phyloP scores from a whole-genome alignment of 2,888 invertebrate species.

The Scaptomyza caliginosa region DNA sequence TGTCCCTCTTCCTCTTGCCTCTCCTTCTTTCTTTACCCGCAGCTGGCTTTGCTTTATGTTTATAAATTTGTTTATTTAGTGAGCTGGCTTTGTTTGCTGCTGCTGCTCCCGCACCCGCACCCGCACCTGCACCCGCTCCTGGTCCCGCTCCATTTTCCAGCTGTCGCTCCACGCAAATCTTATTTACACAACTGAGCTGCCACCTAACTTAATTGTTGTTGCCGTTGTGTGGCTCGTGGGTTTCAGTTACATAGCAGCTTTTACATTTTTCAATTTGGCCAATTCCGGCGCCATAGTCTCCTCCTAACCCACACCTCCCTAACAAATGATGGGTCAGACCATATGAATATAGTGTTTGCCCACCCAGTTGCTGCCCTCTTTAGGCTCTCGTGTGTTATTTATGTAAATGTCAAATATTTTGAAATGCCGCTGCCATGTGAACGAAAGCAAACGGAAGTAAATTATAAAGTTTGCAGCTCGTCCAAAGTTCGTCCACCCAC shows the following conservation, averaged over 20 bases:
- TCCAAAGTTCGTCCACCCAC: neutral
- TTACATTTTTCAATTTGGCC: conserved; percentile 69
- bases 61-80: conserved; percentile 70
- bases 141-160: conserved; percentile 14
- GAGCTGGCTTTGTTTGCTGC: conserved; percentile 47
- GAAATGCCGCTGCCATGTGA: conserved; percentile 75
- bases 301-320: too few species aligned
- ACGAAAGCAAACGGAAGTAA: conserved; percentile 74
- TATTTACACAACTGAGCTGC: conserved; percentile 52
- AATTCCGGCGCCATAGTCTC: conserved; percentile 40
- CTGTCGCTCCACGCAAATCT: conserved; percentile 58
- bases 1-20: conserved; percentile 2
- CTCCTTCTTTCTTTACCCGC: neutral
- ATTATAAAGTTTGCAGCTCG: conserved; percentile 65
- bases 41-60: conserved; percentile 41
- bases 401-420: conserved; percentile 79
- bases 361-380: conserved; percentile 18
- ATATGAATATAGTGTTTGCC: conserved; percentile 12
- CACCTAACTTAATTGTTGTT: conserved; percentile 2
- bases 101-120: too few species aligned
- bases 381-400: conserved; percentile 61
- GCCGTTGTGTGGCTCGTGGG: neutral
- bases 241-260: conserved; percentile 36
- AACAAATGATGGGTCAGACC: conserved; percentile 16
- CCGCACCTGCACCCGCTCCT: conserved; percentile 14